Percentiles rank a stretch among this genome's conserved stretches.
phyloP scores from a whole-genome alignment of 1,140 invertebrate genomes.

The Pollicipes pollicipes region DNA sequence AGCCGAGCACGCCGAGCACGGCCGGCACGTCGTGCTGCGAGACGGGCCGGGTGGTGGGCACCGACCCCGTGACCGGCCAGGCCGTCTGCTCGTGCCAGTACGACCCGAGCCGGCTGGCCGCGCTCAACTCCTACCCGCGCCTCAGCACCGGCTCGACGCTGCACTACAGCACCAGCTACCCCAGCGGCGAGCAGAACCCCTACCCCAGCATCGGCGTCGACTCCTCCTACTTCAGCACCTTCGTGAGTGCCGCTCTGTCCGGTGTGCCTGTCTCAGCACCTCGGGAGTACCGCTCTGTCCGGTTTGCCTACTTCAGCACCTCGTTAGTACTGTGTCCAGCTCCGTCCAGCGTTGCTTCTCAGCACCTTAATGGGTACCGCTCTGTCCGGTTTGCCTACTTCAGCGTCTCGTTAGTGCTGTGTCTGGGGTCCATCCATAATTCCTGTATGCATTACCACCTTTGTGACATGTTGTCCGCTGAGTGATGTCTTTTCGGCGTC shows the following conservation, averaged over 20 bases:
- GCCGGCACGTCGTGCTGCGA: constrained; percentile 62
- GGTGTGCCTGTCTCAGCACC: too few species aligned
- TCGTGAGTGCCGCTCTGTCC: constrained; percentile 86
- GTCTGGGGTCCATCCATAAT: too few species aligned
- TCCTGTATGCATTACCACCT: too few species aligned
- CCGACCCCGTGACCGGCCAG: constrained; percentile 89
- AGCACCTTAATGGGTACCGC: too few species aligned
- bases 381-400: too few species aligned
- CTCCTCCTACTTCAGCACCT: constrained; percentile 81
- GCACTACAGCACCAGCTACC: constrained; percentile 29
- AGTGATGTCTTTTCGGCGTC: too few species aligned
- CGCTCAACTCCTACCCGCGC: constrained; percentile 36
- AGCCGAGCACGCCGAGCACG: neutral
- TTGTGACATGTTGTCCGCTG: too few species aligned
- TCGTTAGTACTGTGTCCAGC: too few species aligned
- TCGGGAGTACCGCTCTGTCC: too few species aligned
- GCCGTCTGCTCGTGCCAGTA: constrained; percentile 91
- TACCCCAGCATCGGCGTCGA: constrained; percentile 84
- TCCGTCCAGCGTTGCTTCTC: too few species aligned
- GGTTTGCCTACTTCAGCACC: too few species aligned
- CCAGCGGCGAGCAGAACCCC: constrained; percentile 74
- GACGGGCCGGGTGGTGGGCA: constrained; percentile 80
- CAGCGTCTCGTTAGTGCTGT: too few species aligned
- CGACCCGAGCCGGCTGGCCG: constrained; percentile 36
- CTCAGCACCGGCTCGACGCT: constrained; percentile 23